Evolutionary conservation across 2,113 vertebrate species (phyloP).

Genomic region (Cyprinodon brontotheroides): DNA sequence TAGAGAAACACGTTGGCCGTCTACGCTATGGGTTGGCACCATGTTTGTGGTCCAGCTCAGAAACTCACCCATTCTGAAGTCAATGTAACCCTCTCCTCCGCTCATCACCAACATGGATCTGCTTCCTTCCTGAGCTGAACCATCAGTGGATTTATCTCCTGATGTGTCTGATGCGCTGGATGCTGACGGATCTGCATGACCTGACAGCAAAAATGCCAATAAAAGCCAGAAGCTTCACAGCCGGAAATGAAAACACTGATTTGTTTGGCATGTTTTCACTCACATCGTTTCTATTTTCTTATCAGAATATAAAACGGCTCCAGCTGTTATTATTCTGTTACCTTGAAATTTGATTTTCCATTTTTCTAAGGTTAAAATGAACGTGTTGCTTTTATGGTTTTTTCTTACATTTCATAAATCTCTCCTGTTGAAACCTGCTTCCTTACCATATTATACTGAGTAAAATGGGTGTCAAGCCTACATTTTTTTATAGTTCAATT

Average conservation of each 20-base stretch:
- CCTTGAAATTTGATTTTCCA: too few relatives aligned
- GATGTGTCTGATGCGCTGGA: conserved; percentile 50
- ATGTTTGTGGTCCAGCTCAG: background rate
- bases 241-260: background rate
- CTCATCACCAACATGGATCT: conserved; percentile 95
- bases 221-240: conserved; percentile 2
- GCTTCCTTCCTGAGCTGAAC: conserved; percentile 75
- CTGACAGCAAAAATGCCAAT: conserved; percentile 65
- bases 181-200: conserved; percentile 85
- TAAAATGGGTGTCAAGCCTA: too few relatives aligned
- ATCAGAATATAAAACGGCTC: too few relatives aligned
- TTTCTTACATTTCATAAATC: too few relatives aligned
- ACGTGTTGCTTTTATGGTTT: too few relatives aligned
- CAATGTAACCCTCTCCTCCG: conserved; percentile 98
- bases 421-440: too few relatives aligned
- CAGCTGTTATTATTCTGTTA: too few relatives aligned
- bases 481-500: too few relatives aligned
- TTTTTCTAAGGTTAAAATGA: too few relatives aligned
- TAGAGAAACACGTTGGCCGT: background rate
- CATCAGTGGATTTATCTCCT: conserved; percentile 80
- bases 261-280: too few relatives aligned
- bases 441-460: too few relatives aligned
- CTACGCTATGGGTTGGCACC: rapidly evolving
- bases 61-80: conserved; percentile 97
- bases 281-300: too few relatives aligned